Conservation (phyloP, 2,888 invertebrate genomes). For the Sinodicranocentrus sp. region DNA sequence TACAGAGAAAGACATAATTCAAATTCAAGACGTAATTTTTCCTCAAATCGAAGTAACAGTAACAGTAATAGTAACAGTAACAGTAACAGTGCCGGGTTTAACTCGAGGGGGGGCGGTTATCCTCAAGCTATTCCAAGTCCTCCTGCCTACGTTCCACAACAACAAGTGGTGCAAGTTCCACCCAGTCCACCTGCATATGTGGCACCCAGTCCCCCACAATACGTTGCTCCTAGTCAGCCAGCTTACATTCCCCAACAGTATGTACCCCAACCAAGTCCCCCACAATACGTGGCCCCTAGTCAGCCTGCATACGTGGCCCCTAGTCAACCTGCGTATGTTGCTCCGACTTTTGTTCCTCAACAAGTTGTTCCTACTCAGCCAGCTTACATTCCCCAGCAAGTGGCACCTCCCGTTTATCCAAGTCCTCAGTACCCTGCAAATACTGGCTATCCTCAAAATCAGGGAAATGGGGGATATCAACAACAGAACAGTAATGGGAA, state of each 20-base stretch:
- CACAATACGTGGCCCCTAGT: slow-evolving; percentile 31
- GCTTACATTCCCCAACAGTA: slow-evolving; percentile 41
- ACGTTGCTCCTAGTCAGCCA: slow-evolving; percentile 1
- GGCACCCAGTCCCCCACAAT: background rate
- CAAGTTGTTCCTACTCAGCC: slow-evolving; percentile 14
- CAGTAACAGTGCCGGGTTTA: slow-evolving; percentile 37
- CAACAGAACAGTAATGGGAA: background rate
- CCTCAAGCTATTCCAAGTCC: slow-evolving; percentile 23
- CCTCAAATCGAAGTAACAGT: background rate
- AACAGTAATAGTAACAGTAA: too few species aligned
- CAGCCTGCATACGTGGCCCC: slow-evolving; percentile 17
- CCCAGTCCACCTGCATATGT: slow-evolving; percentile 45
- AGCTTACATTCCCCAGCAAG: slow-evolving; percentile 6
- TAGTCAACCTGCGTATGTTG: slow-evolving; percentile 19
- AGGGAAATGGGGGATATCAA: background rate
- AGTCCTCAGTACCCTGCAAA: slow-evolving; percentile 8
- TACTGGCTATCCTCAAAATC: slow-evolving; percentile 6
- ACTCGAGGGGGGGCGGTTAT: slow-evolving; percentile 23
- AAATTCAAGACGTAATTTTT: slow-evolving; percentile 16
- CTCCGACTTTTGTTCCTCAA: slow-evolving; percentile 33
- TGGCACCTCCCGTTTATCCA: slow-evolving; percentile 1
- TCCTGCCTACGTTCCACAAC: slow-evolving; percentile 33
- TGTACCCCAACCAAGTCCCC: slow-evolving; percentile 40
- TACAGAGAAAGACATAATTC: slow-evolving; percentile 17
- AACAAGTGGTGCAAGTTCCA: background rate